Conservation (phyloP, 2,113 vertebrate species). For the Edolisoma coerulescens region DNA sequence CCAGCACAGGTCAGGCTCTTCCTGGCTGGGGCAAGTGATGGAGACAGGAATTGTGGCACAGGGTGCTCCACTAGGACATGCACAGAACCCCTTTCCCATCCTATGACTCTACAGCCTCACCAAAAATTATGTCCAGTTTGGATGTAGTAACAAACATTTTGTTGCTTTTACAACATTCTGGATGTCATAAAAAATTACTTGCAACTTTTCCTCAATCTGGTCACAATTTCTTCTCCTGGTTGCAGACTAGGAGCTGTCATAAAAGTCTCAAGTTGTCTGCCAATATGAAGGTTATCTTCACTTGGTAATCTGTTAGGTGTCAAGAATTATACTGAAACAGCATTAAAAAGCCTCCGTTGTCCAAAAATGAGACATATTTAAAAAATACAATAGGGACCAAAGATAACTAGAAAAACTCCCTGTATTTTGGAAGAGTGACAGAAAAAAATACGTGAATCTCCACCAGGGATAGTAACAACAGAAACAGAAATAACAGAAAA, state of each 20-base stretch:
- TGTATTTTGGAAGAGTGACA: not conserved
- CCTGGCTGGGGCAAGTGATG: not conserved
- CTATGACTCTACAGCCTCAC: not conserved
- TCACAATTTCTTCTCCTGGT: not conserved
- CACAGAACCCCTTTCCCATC: not conserved
- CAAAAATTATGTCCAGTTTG: not conserved
- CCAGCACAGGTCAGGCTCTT: not conserved
- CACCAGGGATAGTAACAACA: not conserved
- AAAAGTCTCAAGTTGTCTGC: not conserved
- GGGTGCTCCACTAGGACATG: not conserved
- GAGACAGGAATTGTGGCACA: rapidly evolving
- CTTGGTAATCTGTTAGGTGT: not conserved
- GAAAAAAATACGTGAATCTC: not conserved
- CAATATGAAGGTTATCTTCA: not conserved
- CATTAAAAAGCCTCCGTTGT: not conserved
- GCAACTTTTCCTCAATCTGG: not conserved
- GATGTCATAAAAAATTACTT: not conserved
- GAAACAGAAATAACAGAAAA: not conserved
- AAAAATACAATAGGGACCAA: not conserved
- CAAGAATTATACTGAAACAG: not conserved
- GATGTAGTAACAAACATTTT: not conserved
- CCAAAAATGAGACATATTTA: not conserved
- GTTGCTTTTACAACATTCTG: not conserved
- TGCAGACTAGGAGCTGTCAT: not conserved
- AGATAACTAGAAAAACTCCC: not conserved